Base-by-base conservation (phyloP, 1,140 invertebrate genomes). In the Microvelia longipes region DNA sequence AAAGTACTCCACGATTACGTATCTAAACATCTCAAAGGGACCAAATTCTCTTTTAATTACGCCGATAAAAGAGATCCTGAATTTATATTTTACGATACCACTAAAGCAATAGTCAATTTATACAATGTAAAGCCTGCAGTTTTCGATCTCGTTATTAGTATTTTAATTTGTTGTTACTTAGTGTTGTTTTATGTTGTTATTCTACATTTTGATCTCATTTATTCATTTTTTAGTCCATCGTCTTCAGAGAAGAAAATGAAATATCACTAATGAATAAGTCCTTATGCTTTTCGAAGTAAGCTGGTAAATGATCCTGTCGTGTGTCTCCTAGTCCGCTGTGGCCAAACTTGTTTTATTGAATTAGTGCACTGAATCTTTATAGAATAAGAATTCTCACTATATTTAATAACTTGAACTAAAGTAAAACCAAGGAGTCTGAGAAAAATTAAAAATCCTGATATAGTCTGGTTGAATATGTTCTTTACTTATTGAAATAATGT, bases 61-160 rank as follows among this genome's bases (percentile, higher is more conserved):
- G 85, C 89, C 14, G 92, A 93, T 77, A 90, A 88, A 77, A 82
- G 93, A 66, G 94, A 98, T 79, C 93, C 94, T 0, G 94, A 98
- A 77, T 94, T 94, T 82, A 85, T 91, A 70, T 92, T 98, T 75
- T 97, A 96, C 80, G 88, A 91, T 75, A 85, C 88, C 66, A 87
- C 90, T 0, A 84, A 85, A 75, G 88, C 91, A 2, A 84, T 80
- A 35, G 85, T 97, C 73, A 91, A 91, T 80, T 87, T 95, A 65
- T 97, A 96, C 80, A 93, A 90, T 81, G 95, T 98, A 2, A 98
- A 98, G 78, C 96, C 96, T 73, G 95, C 96, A 28, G 87, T 98
- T 64, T 98, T 98, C 82, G 96, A 98, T 85, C 86, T 98, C 60
- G 90, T 98, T 73, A 83, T 98, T 1, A 96, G 94, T 11, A 77